Evolutionary conservation across 2,888 invertebrate genomes (phyloP), one percentile per base, ranked within the genome.

Genomic region (Apamea monoglypha): DNA sequence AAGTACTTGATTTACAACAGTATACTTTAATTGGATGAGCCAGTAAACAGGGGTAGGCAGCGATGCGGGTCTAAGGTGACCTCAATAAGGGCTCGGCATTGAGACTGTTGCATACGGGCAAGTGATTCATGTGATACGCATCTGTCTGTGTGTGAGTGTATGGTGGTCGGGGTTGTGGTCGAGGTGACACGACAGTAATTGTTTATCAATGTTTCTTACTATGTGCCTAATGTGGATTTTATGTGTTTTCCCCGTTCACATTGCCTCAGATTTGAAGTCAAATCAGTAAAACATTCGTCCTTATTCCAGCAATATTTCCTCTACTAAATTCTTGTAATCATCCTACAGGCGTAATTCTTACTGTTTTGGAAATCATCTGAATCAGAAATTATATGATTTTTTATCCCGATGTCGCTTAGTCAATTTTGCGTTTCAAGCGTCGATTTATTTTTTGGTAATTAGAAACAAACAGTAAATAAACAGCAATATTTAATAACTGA

Each of bases 1-100:
- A 71, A 76, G 53, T 44, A 64, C 67, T 84, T 84, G 76, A 84
- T 87, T 77, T 81, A 84, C 69, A 80, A 87, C 80, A 70, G 68
- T 69, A 63, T n/a, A 78, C 53, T 59, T 74, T 84, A 85, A 85
- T 85, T 75, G 66, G 73, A 77, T 66, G 63, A 40, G n/a, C 71
- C 61, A 69, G 72, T 73, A 36, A 73, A 76, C 76, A 79, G 83
- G 83, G 84, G 84, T 84, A 64, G 61, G 40, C 70, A 76, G 74
- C 32, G 7, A 85, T 85, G 85, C 85, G 85, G 85, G 85, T 16
- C 63, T 80, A 70, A 81, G 87, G 85, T 84, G 85, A 81, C 81
- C 87, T 74, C 76, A 75, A 77, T 85, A 75, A 69, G 87, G 87
- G 85, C 82, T 25, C 29, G 67, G 44, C 87, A 81, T 81, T 74